phyloP scores from a whole-genome alignment of 1,140 invertebrate genomes.

The Battus philenor region DNA sequence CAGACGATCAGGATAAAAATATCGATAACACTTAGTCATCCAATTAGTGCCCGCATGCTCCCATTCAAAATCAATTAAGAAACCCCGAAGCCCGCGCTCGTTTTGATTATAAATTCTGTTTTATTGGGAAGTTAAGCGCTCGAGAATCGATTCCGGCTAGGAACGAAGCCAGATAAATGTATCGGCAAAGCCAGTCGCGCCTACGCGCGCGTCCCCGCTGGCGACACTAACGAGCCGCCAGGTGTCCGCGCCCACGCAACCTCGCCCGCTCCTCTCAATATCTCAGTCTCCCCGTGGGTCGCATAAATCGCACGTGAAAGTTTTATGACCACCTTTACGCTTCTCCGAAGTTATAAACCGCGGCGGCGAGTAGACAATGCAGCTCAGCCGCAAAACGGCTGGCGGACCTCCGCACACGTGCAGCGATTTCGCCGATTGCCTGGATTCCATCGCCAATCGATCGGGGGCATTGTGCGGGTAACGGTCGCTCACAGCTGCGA shows the following conservation, averaged over 20 bases:
- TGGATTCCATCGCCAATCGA: constrained; percentile 64
- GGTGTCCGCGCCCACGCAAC: constrained; percentile 60
- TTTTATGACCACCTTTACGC: constrained; percentile 69
- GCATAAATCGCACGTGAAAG: constrained; percentile 71
- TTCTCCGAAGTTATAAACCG: constrained; percentile 63
- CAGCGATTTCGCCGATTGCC: constrained; percentile 68
- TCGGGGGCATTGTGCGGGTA: constrained; percentile 71
- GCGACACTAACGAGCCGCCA: constrained; percentile 65
- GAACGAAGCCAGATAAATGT: constrained; percentile 16
- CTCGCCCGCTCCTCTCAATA: constrained; percentile 48
- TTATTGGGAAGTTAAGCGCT: constrained; percentile 1
- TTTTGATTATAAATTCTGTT: constrained; percentile 1
- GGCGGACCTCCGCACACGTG: constrained; percentile 60
- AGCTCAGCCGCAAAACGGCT: constrained; percentile 52
- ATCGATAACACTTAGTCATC: constrained; percentile 49
- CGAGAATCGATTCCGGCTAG: not conserved
- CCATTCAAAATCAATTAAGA: constrained; percentile 40
- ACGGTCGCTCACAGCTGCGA: constrained; percentile 71
- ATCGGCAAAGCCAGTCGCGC: constrained; percentile 21
- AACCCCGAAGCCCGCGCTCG: constrained; percentile 16
- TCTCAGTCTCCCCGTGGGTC: constrained; percentile 61
- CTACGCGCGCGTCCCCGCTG: constrained; percentile 35
- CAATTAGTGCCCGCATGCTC: constrained; percentile 49
- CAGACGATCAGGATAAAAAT: constrained; percentile 20
- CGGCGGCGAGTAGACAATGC: constrained; percentile 52